A percentile compares a stretch with the other conserved stretches of the same genome.
phyloP scores from a whole-genome alignment of 1,140 invertebrate species.

The Palaemon carinicauda region DNA sequence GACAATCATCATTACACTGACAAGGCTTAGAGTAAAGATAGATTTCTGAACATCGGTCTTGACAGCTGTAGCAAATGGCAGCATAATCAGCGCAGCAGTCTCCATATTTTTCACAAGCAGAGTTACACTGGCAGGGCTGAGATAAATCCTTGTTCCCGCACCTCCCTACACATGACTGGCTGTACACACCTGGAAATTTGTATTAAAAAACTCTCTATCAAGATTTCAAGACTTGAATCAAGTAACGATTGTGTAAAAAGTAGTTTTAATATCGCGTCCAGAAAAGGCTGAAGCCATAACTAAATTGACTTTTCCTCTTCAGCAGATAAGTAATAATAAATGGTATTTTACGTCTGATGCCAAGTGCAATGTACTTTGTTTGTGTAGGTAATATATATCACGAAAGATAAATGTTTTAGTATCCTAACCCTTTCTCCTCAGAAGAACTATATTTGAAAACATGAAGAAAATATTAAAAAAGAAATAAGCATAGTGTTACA shows the following conservation, averaged over 20 bases:
- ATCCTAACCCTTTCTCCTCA: too few relatives aligned
- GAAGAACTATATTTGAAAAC: too few relatives aligned
- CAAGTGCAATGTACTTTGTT: too few relatives aligned
- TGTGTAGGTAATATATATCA: too few relatives aligned
- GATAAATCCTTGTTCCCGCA: slow-evolving; percentile 11
- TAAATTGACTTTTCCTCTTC: too few relatives aligned
- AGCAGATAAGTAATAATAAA: too few relatives aligned
- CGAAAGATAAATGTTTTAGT: too few relatives aligned
- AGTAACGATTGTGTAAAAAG: neutral
- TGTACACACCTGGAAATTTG: neutral
- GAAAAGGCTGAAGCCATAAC: too few relatives aligned
- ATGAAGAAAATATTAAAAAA: too few relatives aligned
- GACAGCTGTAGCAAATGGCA: slow-evolving; percentile 32
- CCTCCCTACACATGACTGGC: slow-evolving; percentile 23
- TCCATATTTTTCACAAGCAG: neutral
- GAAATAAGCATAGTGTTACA: too few relatives aligned
- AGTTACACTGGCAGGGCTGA: slow-evolving; percentile 41
- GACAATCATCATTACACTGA: slow-evolving; percentile 45
- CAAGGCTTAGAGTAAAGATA: slow-evolving; percentile 34
- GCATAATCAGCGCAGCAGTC: slow-evolving; percentile 48
- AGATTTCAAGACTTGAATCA: neutral
- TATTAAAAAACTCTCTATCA: too few relatives aligned
- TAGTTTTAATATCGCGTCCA: neutral
- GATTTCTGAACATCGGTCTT: slow-evolving; percentile 33
- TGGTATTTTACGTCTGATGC: too few relatives aligned